Evolutionary conservation across 2,888 invertebrate species (phyloP).

Genomic region (Orthonevra nobilis): DNA sequence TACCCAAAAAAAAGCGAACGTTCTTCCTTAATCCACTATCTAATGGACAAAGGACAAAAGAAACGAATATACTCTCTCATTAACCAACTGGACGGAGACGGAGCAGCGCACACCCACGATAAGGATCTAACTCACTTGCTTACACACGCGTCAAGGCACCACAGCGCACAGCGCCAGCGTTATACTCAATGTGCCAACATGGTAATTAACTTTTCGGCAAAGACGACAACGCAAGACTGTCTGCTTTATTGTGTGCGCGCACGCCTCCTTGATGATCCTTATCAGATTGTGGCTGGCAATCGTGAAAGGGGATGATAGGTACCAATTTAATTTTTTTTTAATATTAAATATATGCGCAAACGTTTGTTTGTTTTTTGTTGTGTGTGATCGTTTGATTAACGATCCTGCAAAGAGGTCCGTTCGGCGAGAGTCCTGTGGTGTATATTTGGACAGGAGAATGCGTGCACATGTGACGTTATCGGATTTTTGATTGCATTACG

Average conservation of each 20-base stretch:
- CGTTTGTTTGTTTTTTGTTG: not conserved
- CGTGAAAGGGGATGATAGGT: slow-evolving; percentile 54
- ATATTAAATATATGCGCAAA: slow-evolving; percentile 7
- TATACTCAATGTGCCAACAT: slow-evolving; percentile 62
- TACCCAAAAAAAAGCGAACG: not conserved
- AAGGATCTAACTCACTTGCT: slow-evolving; percentile 43
- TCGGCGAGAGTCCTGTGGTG: slow-evolving; percentile 19
- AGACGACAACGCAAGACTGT: not conserved
- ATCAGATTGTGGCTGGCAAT: slow-evolving; percentile 56
- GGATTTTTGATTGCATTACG: slow-evolving; percentile 46
- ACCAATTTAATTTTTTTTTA: slow-evolving; percentile 51
- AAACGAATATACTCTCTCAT: slow-evolving; percentile 34
- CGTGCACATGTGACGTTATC: slow-evolving; percentile 59
- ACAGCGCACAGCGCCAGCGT: no score
- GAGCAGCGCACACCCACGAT: slow-evolving; percentile 25
- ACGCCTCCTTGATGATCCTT: slow-evolving; percentile 58
- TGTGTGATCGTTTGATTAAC: slow-evolving; percentile 52
- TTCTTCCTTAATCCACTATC: slow-evolving; percentile 49
- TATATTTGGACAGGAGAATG: slow-evolving; percentile 62
- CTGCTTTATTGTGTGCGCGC: slow-evolving; percentile 50
- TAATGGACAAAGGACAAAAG: slow-evolving; percentile 8
- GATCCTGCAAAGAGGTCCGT: slow-evolving; percentile 14
- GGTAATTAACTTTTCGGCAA: slow-evolving; percentile 63
- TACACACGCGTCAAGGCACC: slow-evolving; percentile 33
- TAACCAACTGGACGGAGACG: slow-evolving; percentile 42